Percentiles rank a stretch among this genome's conserved stretches.
phyloP scores from a whole-genome alignment of 2,888 invertebrate species.

The Hermodice carunculata region DNA sequence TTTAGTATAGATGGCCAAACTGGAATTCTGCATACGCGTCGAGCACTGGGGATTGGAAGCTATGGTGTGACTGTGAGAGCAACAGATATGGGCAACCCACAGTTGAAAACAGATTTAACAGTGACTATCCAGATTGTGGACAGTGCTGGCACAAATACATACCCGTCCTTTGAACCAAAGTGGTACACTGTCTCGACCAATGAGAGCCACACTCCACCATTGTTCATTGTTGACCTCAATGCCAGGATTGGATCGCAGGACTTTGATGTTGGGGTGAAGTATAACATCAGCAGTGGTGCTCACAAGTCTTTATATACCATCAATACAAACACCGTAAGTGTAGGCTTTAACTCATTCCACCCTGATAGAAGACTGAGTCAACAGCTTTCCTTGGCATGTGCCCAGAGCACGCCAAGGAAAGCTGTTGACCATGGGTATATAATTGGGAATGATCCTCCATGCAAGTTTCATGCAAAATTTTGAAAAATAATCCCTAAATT shows the following conservation, averaged over 20 bases:
- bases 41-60: neutral
- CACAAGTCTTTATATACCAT: neutral
- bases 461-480: too few relatives aligned
- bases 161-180: conserved; percentile 11
- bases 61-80: conserved; percentile 14
- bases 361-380: too few relatives aligned
- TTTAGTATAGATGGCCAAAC: conserved; percentile 13
- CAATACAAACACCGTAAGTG: conserved; percentile 10
- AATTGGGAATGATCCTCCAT: too few relatives aligned
- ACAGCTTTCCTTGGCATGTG: too few relatives aligned
- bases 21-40: conserved; percentile 8
- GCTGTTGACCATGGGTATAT: too few relatives aligned
- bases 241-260: neutral
- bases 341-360: neutral
- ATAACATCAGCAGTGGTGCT: conserved; percentile 10
- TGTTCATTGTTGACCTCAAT: conserved; percentile 7
- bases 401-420: too few relatives aligned
- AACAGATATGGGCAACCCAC: conserved; percentile 12
- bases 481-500: too few relatives aligned
- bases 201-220: conserved; percentile 10
- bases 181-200: conserved; percentile 7
- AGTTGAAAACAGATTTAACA: neutral
- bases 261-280: conserved; percentile 5
- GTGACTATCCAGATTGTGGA: conserved; percentile 11
- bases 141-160: neutral